Evolutionary conservation across 2,113 vertebrate species (phyloP).

Genomic region (Sylvietta virens): DNA sequence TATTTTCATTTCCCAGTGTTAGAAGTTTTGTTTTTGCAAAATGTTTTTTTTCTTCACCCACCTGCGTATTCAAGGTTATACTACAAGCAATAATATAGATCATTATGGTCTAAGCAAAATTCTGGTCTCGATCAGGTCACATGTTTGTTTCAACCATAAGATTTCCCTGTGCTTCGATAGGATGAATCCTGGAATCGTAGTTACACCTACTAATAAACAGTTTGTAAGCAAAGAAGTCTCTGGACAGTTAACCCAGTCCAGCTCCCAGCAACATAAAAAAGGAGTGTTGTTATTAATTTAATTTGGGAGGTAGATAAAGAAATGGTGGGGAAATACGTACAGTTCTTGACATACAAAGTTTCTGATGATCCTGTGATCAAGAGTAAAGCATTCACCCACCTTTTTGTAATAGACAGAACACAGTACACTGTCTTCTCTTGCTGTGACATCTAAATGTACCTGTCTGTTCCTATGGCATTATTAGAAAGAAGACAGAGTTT

Average conservation of each 20-base stretch:
- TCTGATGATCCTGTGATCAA: background rate
- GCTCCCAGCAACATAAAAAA: background rate
- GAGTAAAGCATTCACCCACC: background rate
- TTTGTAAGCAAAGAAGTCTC: background rate
- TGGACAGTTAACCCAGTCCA: background rate
- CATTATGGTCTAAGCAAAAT: background rate
- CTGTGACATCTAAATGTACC: background rate
- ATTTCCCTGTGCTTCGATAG: background rate
- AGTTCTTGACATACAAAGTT: background rate
- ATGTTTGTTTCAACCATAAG: background rate
- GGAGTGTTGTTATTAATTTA: background rate
- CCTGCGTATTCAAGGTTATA: background rate
- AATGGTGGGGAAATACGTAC: background rate
- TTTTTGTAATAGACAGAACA: background rate
- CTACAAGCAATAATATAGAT: background rate
- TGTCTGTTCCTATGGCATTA: background rate
- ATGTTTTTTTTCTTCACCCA: background rate
- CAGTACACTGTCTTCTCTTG: background rate
- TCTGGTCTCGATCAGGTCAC: background rate
- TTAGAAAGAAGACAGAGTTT: background rate
- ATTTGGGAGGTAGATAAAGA: background rate
- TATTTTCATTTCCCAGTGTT: background rate
- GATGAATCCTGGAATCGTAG: background rate
- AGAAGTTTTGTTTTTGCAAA: background rate
- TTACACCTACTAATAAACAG: background rate